Evolutionary conservation across 2,888 invertebrate species (phyloP), one percentile per base, ranked within the genome.

Genomic region (Ophonus ardosiacus): DNA sequence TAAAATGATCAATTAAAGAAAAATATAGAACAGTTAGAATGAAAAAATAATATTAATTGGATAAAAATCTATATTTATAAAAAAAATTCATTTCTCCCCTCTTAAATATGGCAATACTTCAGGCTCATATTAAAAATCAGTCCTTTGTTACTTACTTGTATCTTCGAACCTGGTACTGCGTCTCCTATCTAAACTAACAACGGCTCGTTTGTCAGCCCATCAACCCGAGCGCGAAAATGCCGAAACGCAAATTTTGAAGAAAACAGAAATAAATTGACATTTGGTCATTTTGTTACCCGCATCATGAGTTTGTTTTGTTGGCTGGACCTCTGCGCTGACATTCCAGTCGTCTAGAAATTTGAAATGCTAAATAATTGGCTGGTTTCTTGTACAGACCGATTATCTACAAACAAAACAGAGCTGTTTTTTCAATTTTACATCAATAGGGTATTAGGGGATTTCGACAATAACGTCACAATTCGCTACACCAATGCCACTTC

Each of bases 271-370:
- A 84, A 65, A 84, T 84, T 84, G 84, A 84, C 84, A 84, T 84
- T 84, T 84, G 84, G 84, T 84, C 84, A 84, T 84, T 84, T 76
- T 40, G 56, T 84, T 84, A 84, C 84, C 84, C 84, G 84, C 84
- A 68, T 84, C 57, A 84, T 79, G 65, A 78, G 61, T 84, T 84
- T 84, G 84, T 84, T 68, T 78, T 63, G 76, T 84, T 71, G 43
- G 21, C 38, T 40, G 80, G 56, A 7, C n/a, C 31, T 8, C 56
- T 24, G 61, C 15, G 63, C 56, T 71, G 31, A 24, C 71, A 68
- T 3, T 65, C 21, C 51, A 21, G n/a, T 21, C 40, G 43, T 18
- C 24, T 24, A 17, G 18, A 56, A 83, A 68, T 82, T 57, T 84
- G 79, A 84, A 84, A 84, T 79, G 65, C 84, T 84, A 84, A 43